A percentile compares a stretch with the other conserved stretches of the same genome.
phyloP scores from a whole-genome alignment of 2,888 invertebrate species.

The Eupelmus urozonus region DNA sequence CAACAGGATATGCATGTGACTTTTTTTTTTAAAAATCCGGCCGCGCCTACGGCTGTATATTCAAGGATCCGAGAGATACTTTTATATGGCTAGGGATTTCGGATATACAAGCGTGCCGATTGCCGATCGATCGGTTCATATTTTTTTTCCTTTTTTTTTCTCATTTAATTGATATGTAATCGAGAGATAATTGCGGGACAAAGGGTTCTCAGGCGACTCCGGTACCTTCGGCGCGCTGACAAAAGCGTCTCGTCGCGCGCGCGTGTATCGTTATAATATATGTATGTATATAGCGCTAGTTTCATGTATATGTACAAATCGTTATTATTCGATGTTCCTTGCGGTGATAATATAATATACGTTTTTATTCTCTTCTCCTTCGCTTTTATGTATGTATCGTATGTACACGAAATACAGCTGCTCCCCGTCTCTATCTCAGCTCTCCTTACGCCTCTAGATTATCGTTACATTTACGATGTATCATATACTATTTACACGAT shows the following conservation, averaged over 20 bases:
- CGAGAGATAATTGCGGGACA: too few species aligned
- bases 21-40: neutral
- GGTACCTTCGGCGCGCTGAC: too few species aligned
- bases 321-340: too few species aligned
- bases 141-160: neutral
- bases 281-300: neutral
- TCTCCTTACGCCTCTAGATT: constrained; percentile 15
- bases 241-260: too few species aligned
- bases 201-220: too few species aligned
- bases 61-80: neutral
- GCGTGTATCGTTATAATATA: neutral
- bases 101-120: neutral
- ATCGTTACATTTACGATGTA: constrained; percentile 39
- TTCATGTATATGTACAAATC: constrained; percentile 53
- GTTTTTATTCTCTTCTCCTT: too few species aligned
- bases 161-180: constrained; percentile 50
- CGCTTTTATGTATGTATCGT: neutral
- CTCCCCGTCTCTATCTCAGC: too few species aligned
- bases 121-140: constrained; percentile 5
- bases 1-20: constrained; percentile 28
- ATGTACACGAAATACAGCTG: constrained; percentile 55
- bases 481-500: constrained; percentile 57
- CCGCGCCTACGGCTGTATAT: too few species aligned
- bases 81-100: neutral
- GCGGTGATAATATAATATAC: too few species aligned